phyloP scores from a whole-genome alignment of 2,113 vertebrate genomes.

The Tichodroma muraria region DNA sequence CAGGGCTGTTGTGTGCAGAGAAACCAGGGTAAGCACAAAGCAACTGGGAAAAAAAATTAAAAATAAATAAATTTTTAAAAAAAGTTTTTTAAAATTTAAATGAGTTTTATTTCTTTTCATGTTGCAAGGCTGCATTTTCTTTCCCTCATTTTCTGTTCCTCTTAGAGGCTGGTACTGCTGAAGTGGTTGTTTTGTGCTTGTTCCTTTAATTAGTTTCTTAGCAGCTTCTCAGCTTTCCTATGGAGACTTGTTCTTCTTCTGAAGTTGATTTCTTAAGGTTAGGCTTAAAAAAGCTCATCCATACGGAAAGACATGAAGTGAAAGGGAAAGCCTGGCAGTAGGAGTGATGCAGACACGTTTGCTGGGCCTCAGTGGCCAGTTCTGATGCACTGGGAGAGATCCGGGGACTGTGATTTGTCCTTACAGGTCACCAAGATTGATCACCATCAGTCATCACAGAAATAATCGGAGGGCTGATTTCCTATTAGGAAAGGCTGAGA shows the following conservation, averaged over 20 bases:
- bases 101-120: constrained; percentile 33
- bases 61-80: not conserved
- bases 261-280: constrained; percentile 16
- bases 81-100: not conserved
- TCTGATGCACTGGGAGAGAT: not conserved
- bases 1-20: not conserved
- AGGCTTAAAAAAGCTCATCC: not conserved
- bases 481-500: not conserved
- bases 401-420: not conserved
- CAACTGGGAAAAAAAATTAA: not conserved
- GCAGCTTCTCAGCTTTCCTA: constrained; percentile 5
- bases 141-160: not conserved
- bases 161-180: not conserved
- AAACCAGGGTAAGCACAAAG: not conserved
- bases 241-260: constrained; percentile 11
- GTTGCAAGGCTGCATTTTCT: not conserved
- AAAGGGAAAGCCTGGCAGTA: not conserved
- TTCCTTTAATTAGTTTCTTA: constrained; percentile 42
- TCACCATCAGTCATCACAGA: not conserved
- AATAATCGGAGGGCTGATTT: not conserved
- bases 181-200: constrained; percentile 1
- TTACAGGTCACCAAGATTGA: not conserved
- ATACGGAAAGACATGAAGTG: not conserved
- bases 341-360: not conserved
- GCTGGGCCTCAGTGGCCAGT: not conserved